These are phyloP conservation scores for Chlorops oryzae DNA, from an alignment of 1,140 invertebrate genomes.

Conservation along the genomic window DNA sequence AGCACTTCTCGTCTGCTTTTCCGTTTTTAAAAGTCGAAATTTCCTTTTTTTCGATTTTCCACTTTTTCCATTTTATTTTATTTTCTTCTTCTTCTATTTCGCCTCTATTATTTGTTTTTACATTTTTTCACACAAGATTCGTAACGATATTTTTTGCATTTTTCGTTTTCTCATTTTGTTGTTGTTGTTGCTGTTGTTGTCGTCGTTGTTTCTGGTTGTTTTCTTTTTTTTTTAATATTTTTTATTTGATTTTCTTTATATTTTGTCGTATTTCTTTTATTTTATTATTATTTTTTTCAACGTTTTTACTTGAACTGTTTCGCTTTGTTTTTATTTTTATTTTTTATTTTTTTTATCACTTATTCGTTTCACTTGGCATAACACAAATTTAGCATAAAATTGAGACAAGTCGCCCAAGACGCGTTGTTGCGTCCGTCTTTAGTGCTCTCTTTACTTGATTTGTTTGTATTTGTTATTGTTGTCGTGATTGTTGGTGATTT, in stretches of 20 bases:
- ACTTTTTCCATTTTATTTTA: too few species aligned
- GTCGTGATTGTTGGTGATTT: slow-evolving; percentile 12
- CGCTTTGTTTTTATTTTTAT: not conserved
- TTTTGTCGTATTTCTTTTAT: not conserved
- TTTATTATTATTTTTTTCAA: slow-evolving; percentile 4
- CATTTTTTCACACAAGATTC: too few species aligned
- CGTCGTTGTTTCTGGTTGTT: slow-evolving; percentile 9
- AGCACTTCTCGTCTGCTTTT: too few species aligned
- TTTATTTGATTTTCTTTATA: not conserved
- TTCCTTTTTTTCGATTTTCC: too few species aligned
- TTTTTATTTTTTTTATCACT: not conserved
- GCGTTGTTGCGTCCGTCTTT: too few species aligned
- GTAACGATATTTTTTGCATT: too few species aligned
- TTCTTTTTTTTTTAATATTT: slow-evolving; percentile 1
- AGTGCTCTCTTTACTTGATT: too few species aligned
- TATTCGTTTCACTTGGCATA: slow-evolving; percentile 7
- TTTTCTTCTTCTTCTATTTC: not conserved
- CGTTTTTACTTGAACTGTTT: not conserved
- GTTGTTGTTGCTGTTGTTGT: slow-evolving; percentile 15
- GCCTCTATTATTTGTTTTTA: too few species aligned
- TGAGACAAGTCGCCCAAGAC: not conserved
- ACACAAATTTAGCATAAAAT: slow-evolving; percentile 8
- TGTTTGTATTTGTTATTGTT: too few species aligned
- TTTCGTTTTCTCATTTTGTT: too few species aligned
- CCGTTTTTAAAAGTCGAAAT: too few species aligned